Percentiles rank a stretch among this genome's conserved stretches.
Conservation (phyloP, 2,113 vertebrate species). For the Barbus barbus region DNA sequence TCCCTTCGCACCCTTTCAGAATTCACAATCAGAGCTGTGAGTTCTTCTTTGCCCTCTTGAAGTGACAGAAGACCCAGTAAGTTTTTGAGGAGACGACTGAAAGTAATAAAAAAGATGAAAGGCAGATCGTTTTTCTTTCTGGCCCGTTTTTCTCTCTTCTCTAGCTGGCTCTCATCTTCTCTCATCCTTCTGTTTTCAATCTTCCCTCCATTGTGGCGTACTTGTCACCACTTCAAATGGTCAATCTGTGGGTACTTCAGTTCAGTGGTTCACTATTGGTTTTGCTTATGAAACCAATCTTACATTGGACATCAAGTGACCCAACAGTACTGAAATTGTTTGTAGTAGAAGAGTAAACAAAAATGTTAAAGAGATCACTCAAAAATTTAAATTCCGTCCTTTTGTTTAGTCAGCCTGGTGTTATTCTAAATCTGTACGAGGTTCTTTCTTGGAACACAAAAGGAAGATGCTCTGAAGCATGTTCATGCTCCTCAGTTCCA, state of each 20-base stretch:
- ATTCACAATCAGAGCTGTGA: slow-evolving; percentile 50
- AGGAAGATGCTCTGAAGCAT: too few relatives aligned
- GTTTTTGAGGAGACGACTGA: slow-evolving; percentile 16
- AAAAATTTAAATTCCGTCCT: not conserved
- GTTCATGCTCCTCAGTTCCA: too few relatives aligned
- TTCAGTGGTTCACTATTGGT: not conserved
- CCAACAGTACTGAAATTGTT: not conserved
- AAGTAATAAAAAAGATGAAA: not conserved
- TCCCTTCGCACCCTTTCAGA: slow-evolving; percentile 48
- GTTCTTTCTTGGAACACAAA: too few relatives aligned
- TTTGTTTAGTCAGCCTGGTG: not conserved
- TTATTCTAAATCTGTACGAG: not conserved
- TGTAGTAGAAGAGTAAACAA: not conserved
- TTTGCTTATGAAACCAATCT: not conserved
- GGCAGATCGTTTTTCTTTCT: not conserved
- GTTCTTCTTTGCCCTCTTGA: slow-evolving; percentile 5
- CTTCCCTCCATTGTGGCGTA: not conserved
- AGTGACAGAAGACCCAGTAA: slow-evolving; percentile 46
- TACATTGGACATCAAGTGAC: not conserved
- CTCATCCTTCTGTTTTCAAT: not conserved
- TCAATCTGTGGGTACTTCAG: slow-evolving; percentile 34
- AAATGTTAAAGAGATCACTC: not conserved
- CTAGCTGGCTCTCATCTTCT: slow-evolving; percentile 8
- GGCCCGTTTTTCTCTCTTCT: slow-evolving; percentile 10
- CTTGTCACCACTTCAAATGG: slow-evolving; percentile 51